Conservation (phyloP, 2,797 vertebrate genomes). For the Apodemus agrarius region DNA sequence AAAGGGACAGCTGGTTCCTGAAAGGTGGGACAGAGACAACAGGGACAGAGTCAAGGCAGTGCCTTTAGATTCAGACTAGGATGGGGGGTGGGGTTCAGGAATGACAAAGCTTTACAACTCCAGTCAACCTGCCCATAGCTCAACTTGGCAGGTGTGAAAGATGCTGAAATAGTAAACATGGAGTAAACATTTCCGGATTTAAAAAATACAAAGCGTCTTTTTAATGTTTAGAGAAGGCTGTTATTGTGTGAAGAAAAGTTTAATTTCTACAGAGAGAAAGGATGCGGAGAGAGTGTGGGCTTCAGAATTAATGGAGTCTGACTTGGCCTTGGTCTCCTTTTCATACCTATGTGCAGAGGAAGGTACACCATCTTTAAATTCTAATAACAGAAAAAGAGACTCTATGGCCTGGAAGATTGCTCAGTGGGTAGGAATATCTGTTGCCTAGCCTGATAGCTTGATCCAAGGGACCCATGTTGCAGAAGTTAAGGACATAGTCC, state of each 20-base stretch:
- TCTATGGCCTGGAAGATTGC: background rate
- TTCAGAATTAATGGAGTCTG: background rate
- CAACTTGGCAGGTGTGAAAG: background rate
- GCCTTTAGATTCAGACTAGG: background rate
- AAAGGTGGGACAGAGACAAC: background rate
- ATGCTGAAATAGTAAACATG: background rate
- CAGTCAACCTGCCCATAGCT: background rate
- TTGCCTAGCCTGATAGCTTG: background rate
- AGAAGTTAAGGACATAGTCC: background rate
- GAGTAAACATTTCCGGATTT: background rate
- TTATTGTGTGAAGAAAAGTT: constrained; percentile 3
- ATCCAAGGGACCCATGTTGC: too few species aligned
- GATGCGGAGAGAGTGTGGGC: background rate
- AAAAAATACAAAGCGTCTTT: background rate
- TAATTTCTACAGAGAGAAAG: background rate
- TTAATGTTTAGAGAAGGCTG: background rate
- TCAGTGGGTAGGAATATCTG: background rate
- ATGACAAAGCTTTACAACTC: background rate
- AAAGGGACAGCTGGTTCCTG: background rate
- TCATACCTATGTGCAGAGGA: too few species aligned
- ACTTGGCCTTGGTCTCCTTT: background rate
- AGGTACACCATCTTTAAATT: background rate
- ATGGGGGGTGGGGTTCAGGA: background rate
- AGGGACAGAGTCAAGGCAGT: background rate
- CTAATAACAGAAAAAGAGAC: too few species aligned